Percentiles rank a stretch among this genome's conserved stretches.
Evolutionary conservation across 2,797 vertebrate species (phyloP).

Genomic region (Cryptoprocta ferox): DNA sequence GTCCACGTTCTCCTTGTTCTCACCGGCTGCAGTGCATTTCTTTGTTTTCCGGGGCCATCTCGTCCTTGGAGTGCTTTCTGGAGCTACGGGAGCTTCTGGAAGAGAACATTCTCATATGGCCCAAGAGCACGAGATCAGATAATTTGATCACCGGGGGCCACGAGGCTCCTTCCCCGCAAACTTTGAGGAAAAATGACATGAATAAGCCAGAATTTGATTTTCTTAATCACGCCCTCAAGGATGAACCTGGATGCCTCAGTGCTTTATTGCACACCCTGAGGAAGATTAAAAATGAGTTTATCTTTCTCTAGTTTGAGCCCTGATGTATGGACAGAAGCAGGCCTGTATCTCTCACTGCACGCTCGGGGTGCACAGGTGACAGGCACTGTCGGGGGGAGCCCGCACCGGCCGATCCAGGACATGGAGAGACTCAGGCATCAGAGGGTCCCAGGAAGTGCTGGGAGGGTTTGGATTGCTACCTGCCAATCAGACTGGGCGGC

Average conservation of each 20-base stretch:
- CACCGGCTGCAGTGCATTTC: accelerated
- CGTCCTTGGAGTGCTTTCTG: background rate
- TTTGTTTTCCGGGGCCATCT: background rate
- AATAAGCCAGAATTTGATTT: conserved; percentile 18
- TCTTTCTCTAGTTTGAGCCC: background rate
- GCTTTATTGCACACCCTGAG: background rate
- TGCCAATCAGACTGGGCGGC: background rate
- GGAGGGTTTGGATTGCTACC: background rate
- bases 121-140: background rate
- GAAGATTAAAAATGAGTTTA: background rate
- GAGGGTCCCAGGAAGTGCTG: accelerated
- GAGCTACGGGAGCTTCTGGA: background rate
- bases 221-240: background rate
- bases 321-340: background rate
- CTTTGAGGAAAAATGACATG: background rate
- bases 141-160: background rate
- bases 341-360: accelerated
- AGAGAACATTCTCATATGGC: background rate
- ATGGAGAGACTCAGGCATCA: accelerated
- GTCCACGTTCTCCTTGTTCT: accelerated
- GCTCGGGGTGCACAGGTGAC: background rate
- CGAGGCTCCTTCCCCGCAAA: background rate
- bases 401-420: too few species aligned
- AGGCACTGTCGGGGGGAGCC: background rate
- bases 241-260: accelerated